Evolutionary conservation across 2,888 invertebrate genomes (phyloP), one percentile per base, ranked within the genome.

Genomic region (Polyommatus iphigenia): DNA sequence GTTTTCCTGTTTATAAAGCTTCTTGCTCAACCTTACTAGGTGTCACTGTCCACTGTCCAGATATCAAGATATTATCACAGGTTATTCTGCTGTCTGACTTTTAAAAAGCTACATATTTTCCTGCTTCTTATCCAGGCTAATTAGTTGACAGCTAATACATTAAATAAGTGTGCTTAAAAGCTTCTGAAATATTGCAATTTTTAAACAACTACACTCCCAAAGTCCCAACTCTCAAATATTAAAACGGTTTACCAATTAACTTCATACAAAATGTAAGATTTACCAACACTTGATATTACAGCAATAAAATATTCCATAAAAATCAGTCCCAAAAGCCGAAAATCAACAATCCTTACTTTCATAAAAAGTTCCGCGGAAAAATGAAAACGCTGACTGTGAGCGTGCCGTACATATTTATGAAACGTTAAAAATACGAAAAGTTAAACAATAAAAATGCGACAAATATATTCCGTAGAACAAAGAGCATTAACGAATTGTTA

Each of bases 401-500:
- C 67, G 67, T 62, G 62, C 29, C 67, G 67, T 67, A 67, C 32
- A 67, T 67, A 67, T 72, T 72, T 72, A 72, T 72, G 36, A 72
- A 72, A 72, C 36, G 41, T 18, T 41, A 72, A 36, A 72, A 67
- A 67, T 67, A 67, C 67, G 32, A 32, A 72, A 72, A 72, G 72
- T 72, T 72, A 41, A 72, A 41, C 20, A 72, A 72, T 72, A 36
- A 41, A 72, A 72, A 41, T 20, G 72, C 32, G 36, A 72, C 75
- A 29, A 50, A 75, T 54, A 75, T 50, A 75, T 75, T 75, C 29
- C 20, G 54, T 1, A 18, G 54, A 29, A 75, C 54, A 75, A 75
- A 75, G 2, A 75, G 54, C 54, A 75, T 75, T 75, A 75, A 75
- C 50, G 75, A 75, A 75, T 75, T 54, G 54, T 75, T 75, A 54